Percentiles rank a stretch among this genome's conserved stretches.
Conservation (phyloP, 2,113 vertebrate species). For the Podiceps cristatus region DNA sequence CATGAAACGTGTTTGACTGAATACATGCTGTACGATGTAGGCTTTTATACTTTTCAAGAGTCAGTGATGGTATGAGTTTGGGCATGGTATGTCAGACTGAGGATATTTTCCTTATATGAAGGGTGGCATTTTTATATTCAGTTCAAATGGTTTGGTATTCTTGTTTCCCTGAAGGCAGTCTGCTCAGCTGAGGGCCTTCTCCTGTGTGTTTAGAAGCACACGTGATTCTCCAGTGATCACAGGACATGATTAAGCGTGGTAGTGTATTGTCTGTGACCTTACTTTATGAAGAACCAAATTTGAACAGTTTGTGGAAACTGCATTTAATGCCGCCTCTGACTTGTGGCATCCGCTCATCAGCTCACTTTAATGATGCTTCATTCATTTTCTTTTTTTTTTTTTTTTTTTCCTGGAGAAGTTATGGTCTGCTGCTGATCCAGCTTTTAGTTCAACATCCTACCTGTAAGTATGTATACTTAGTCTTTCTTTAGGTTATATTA, state of each 20-base stretch:
- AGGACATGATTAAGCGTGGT: background rate
- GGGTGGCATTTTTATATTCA: background rate
- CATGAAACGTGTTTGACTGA: background rate
- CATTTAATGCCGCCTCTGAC: background rate
- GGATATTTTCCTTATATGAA: background rate
- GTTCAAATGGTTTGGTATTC: background rate
- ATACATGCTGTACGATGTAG: rapidly evolving
- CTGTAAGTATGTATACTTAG: background rate
- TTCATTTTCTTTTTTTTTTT: background rate
- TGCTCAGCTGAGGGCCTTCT: background rate
- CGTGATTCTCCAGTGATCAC: background rate
- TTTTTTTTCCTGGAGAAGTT: background rate
- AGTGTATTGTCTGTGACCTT: background rate
- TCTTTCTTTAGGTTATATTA: background rate
- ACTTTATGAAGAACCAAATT: background rate
- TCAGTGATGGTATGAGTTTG: background rate
- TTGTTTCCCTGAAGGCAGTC: background rate
- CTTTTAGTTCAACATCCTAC: background rate
- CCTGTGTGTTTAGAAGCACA: background rate
- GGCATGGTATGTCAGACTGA: background rate
- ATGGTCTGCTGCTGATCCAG: background rate
- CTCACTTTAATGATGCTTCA: background rate
- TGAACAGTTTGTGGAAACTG: background rate
- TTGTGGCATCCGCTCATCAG: background rate
- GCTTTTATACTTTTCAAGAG: background rate